Conservation (phyloP, 2,888 invertebrate genomes). For the Spodoptera picta region DNA sequence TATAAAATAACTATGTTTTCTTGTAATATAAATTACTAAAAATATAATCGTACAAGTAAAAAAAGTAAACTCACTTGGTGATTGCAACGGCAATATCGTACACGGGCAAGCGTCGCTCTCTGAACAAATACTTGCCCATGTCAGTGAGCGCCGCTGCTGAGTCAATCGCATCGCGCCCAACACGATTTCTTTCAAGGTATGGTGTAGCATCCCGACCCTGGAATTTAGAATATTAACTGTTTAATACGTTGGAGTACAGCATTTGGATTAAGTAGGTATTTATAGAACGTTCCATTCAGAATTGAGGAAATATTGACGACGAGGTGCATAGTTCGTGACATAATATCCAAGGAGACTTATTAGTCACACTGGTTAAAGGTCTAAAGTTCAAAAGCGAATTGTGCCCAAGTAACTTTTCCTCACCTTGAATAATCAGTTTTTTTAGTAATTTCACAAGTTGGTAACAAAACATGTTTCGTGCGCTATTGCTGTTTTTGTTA, state of each 20-base stretch:
- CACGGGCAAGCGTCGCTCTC: constrained; percentile 97
- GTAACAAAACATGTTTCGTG: constrained; percentile 62
- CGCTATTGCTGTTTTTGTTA: constrained; percentile 55
- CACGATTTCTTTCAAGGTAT: constrained; percentile 97
- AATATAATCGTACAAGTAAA: not conserved
- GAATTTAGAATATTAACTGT: constrained; percentile 45
- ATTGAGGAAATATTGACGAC: too few species aligned
- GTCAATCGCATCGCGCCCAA: constrained; percentile 97
- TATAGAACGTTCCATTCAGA: too few species aligned
- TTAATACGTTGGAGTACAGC: not conserved
- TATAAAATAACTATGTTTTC: too few species aligned
- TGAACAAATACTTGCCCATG: constrained; percentile 99
- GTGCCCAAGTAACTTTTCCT: constrained; percentile 64
- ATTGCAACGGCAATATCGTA: constrained; percentile 98
- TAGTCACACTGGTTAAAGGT: constrained; percentile 40
- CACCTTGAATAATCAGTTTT: constrained; percentile 67
- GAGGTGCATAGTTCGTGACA: too few species aligned
- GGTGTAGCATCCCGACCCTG: constrained; percentile 98
- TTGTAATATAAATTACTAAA: not conserved
- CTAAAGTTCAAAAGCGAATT: constrained; percentile 46
- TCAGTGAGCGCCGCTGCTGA: constrained; percentile 98
- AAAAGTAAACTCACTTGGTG: constrained; percentile 93
- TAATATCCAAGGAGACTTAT: constrained; percentile 29
- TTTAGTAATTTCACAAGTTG: constrained; percentile 59
- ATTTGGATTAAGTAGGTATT: not conserved